phyloP scores from a whole-genome alignment of 2,797 vertebrate genomes.

The Chelon labrosus region DNA sequence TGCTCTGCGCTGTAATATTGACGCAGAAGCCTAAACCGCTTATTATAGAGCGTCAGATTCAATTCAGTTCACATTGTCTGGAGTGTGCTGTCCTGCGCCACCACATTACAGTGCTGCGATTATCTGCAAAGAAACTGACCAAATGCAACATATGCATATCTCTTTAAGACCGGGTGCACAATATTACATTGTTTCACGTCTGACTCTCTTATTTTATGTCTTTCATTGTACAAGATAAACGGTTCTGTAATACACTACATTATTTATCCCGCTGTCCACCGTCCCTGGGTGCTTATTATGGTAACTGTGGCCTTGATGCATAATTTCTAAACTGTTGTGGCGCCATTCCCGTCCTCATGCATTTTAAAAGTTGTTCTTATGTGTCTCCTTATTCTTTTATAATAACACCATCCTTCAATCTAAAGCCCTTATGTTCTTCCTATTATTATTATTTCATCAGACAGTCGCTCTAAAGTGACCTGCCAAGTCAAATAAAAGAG shows the following conservation, averaged over 20 bases:
- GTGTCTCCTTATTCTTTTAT: background rate
- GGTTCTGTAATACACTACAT: background rate
- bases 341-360: background rate
- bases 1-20: too few species aligned
- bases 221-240: background rate
- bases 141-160: too few species aligned
- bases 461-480: slow-evolving; percentile 39
- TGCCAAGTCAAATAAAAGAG: slow-evolving; percentile 51
- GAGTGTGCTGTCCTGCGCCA: too few species aligned
- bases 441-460: slow-evolving; percentile 15
- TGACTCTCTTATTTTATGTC: background rate
- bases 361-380: background rate
- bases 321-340: slow-evolving; percentile 26
- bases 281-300: background rate
- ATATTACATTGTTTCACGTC: background rate
- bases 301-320: slow-evolving; percentile 6
- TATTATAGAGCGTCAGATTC: background rate
- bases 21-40: too few species aligned
- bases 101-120: background rate
- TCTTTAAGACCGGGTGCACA: background rate
- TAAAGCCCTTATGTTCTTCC: background rate
- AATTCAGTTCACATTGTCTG: slow-evolving; percentile 1
- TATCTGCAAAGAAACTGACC: background rate
- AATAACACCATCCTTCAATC: background rate
- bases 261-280: background rate